Conservation (phyloP, 2,888 invertebrate genomes). For the Tipula lateralis region DNA sequence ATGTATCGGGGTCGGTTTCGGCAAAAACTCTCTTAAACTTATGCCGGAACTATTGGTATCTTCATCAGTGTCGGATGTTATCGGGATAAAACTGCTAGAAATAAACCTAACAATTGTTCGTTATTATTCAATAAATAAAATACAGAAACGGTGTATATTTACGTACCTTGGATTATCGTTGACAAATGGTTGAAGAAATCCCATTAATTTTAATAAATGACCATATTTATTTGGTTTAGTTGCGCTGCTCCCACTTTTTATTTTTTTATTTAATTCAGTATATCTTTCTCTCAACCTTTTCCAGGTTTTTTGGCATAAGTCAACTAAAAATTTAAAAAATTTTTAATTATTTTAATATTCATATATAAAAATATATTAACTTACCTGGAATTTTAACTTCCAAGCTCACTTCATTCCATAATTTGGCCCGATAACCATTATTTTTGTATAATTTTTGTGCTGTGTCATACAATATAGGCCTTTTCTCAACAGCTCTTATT, state of each 20-base stretch:
- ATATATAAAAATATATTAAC: neutral
- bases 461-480: neutral
- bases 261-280: neutral
- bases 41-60: neutral
- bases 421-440: too few species aligned
- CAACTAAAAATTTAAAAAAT: neutral
- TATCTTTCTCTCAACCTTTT: neutral
- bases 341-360: neutral
- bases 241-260: neutral
- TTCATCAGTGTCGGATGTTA: neutral
- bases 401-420: too few species aligned
- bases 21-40: neutral
- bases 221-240: neutral
- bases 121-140: neutral
- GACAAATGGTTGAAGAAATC: neutral
- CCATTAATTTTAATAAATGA: neutral
- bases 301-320: neutral
- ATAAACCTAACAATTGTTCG: neutral
- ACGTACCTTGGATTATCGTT: neutral
- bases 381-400: too few species aligned
- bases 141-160: neutral
- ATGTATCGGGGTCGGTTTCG: neutral
- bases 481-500: neutral
- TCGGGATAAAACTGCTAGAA: neutral
- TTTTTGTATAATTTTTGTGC: neutral